phyloP scores from a whole-genome alignment of 2,113 vertebrate genomes.

The Geococcyx californianus region DNA sequence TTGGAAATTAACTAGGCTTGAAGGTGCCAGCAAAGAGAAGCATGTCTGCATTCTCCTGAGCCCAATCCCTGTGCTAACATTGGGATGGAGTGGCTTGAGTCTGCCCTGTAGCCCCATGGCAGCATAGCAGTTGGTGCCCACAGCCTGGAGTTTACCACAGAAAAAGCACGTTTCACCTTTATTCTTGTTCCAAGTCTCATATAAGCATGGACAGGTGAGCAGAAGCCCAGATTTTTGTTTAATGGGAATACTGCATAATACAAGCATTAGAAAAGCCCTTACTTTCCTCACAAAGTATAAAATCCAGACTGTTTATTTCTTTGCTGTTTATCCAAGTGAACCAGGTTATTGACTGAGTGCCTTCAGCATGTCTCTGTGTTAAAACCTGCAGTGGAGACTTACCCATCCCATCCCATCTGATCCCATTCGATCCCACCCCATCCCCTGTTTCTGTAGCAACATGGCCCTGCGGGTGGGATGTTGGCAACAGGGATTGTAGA shows the following conservation, averaged over 20 bases:
- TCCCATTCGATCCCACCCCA: too few relatives aligned
- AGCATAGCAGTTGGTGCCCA: not conserved
- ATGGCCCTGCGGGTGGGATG: not conserved
- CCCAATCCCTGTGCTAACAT: not conserved
- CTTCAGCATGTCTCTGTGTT: not conserved
- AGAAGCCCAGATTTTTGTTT: not conserved
- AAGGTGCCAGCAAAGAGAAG: not conserved
- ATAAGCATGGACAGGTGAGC: rapidly evolving
- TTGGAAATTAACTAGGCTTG: not conserved
- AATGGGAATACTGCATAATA: not conserved
- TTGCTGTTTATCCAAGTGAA: not conserved
- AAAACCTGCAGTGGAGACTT: not conserved
- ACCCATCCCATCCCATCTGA: too few relatives aligned
- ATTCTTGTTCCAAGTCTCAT: not conserved
- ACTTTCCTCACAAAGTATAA: not conserved
- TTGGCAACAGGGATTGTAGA: not conserved
- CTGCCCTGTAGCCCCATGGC: not conserved
- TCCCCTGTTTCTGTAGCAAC: not conserved
- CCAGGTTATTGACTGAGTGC: not conserved
- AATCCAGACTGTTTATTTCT: not conserved
- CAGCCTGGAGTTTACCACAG: not conserved
- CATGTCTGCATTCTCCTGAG: not conserved
- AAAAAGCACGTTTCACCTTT: not conserved
- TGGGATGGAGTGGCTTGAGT: not conserved
- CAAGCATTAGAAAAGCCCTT: not conserved